Percentiles rank a stretch among this genome's conserved stretches.
These are phyloP conservation scores for Calameuta filiformis DNA, from an alignment of 2,888 invertebrate genomes.

Conservation along the genomic window DNA sequence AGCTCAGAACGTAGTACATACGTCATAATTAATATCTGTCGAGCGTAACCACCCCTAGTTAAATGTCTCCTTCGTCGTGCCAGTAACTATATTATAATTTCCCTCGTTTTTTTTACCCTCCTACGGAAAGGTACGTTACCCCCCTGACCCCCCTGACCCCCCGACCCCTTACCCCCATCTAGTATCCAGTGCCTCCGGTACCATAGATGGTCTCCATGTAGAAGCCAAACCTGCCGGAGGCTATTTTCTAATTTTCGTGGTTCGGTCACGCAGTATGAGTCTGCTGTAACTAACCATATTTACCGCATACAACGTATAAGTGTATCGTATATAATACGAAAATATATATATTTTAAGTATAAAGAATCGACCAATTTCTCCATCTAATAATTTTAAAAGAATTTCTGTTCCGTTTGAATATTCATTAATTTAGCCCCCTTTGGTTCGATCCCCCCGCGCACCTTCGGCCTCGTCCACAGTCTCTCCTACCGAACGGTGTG, in stretches of 20 bases:
- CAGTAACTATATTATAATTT: constrained; percentile 24
- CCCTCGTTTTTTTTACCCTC: constrained; percentile 8
- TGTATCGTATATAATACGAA: not conserved
- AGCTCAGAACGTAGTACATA: not conserved
- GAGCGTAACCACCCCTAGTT: constrained; percentile 12
- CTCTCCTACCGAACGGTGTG: constrained; percentile 39
- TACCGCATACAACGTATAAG: constrained; percentile 26
- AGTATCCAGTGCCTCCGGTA: not conserved
- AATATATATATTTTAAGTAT: not conserved
- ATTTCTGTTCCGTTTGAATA: not conserved
- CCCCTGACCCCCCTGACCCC: not conserved
- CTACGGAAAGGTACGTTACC: not conserved
- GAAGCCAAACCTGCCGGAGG: constrained; percentile 16
- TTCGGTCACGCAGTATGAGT: constrained; percentile 44
- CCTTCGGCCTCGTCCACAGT: constrained; percentile 23
- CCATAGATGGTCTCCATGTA: not conserved
- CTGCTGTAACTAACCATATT: constrained; percentile 46
- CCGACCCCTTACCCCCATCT: not conserved
- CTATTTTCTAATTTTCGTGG: constrained; percentile 47
- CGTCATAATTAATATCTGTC: constrained; percentile 5
- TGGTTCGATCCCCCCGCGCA: not conserved
- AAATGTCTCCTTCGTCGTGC: constrained; percentile 15
- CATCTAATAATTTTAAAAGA: not conserved
- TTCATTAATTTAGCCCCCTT: not conserved
- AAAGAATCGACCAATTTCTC: not conserved